Evolutionary conservation across 2,888 invertebrate genomes (phyloP).

Genomic region (Hyposoter didymator): DNA sequence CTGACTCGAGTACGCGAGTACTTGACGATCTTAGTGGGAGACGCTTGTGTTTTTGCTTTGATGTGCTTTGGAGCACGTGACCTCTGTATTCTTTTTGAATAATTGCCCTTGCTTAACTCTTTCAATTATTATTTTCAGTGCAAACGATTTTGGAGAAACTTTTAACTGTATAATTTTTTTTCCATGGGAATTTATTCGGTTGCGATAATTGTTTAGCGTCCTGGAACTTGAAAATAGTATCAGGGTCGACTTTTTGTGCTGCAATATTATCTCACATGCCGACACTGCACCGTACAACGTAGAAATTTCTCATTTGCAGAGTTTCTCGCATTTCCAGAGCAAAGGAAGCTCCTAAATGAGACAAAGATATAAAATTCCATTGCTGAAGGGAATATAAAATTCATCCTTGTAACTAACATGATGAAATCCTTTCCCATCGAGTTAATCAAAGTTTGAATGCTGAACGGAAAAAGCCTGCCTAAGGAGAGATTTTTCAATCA

Average conservation of each 20-base stretch:
- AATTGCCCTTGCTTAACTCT: neutral
- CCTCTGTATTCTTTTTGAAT: neutral
- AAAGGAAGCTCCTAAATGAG: neutral
- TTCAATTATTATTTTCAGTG: neutral
- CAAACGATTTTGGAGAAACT: neutral
- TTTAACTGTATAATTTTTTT: neutral
- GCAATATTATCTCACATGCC: neutral
- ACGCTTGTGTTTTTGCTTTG: slow-evolving; percentile 23
- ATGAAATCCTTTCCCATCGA: neutral
- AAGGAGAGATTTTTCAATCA: neutral
- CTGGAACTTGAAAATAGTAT: neutral
- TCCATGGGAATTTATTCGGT: neutral
- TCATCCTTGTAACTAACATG: neutral
- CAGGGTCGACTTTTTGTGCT: neutral
- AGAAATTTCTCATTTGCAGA: neutral
- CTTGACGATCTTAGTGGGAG: slow-evolving; percentile 40
- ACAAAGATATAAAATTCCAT: neutral
- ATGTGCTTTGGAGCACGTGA: slow-evolving; percentile 33
- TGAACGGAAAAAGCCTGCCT: neutral
- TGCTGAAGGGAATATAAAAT: neutral
- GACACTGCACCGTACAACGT: neutral
- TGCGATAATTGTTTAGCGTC: neutral
- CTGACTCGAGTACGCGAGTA: slow-evolving; percentile 23
- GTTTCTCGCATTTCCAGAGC: neutral
- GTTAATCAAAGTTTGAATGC: neutral